Conservation (phyloP, 2,113 vertebrate genomes). For the Rhea pennata region DNA sequence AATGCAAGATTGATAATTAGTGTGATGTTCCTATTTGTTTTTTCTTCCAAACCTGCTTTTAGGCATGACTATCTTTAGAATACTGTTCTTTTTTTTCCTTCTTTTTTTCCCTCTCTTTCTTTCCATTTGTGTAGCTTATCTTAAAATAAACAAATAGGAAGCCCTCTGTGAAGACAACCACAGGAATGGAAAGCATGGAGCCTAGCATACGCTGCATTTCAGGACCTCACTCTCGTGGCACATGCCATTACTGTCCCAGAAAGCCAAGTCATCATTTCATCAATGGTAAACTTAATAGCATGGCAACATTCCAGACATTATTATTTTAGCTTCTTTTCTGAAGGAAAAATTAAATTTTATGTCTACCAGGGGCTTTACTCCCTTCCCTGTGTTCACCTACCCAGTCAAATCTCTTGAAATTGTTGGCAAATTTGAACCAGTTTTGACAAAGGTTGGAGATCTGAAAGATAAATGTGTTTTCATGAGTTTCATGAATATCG, state of each 20-base stretch:
- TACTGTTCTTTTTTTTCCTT: neutral
- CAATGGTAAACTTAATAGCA: neutral
- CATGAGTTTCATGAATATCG: neutral
- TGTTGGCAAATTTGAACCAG: neutral
- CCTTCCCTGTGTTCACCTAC: neutral
- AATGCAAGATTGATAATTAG: neutral
- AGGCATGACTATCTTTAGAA: neutral
- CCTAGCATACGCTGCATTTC: neutral
- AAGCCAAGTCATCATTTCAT: neutral
- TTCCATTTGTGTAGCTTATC: neutral
- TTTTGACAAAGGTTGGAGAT: neutral
- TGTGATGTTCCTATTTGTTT: neutral
- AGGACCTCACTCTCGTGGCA: neutral
- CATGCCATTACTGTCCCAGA: rapidly evolving
- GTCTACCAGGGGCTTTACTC: neutral
- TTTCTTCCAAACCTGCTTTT: neutral
- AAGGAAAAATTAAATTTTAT: neutral
- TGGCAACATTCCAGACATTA: neutral
- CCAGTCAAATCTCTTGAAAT: neutral
- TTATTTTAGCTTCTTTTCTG: neutral
- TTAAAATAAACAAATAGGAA: neutral
- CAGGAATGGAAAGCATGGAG: neutral
- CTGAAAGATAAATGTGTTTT: neutral
- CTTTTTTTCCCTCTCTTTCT: neutral
- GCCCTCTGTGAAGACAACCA: neutral